Conservation (phyloP, 2,113 vertebrate genomes). For the Hepsetus odoe region DNA sequence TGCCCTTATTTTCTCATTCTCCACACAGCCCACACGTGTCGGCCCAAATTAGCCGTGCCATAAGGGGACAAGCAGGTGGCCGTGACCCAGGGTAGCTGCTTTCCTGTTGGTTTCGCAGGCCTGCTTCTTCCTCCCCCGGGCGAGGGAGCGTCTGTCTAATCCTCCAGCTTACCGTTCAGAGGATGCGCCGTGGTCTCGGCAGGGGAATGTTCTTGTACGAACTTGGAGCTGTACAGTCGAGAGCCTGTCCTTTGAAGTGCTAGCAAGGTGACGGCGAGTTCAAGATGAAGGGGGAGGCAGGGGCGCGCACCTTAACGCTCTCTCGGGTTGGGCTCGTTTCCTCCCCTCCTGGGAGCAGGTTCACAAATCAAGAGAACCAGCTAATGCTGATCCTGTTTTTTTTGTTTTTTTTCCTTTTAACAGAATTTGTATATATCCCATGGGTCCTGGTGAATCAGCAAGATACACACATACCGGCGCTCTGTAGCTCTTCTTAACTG, state of each 20-base stretch:
- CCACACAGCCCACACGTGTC: background rate
- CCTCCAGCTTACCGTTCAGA: background rate
- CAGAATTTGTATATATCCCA: conserved; percentile 11
- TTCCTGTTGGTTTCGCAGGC: conserved; percentile 53
- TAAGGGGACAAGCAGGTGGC: conserved; percentile 65
- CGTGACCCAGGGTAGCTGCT: conserved; percentile 56
- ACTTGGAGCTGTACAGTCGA: background rate
- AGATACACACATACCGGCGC: background rate
- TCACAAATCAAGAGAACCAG: background rate
- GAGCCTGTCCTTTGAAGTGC: conserved; percentile 11
- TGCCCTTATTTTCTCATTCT: conserved; percentile 6
- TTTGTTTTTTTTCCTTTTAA: background rate
- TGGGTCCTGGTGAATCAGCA: conserved; percentile 10
- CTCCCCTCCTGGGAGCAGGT: background rate
- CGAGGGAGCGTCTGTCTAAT: conserved; percentile 33
- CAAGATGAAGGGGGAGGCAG: background rate
- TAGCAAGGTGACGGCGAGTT: background rate
- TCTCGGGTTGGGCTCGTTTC: background rate
- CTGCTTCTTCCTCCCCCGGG: conserved; percentile 50
- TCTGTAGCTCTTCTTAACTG: conserved; percentile 10
- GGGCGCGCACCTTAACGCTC: background rate
- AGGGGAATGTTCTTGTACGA: background rate
- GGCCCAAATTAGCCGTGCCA: conserved; percentile 47
- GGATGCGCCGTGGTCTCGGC: background rate
- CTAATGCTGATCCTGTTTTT: background rate